These are phyloP conservation scores for Choloepus hoffmanni DNA, from an alignment of 2,113 vertebrate species.

Conservation along the genomic window DNA sequence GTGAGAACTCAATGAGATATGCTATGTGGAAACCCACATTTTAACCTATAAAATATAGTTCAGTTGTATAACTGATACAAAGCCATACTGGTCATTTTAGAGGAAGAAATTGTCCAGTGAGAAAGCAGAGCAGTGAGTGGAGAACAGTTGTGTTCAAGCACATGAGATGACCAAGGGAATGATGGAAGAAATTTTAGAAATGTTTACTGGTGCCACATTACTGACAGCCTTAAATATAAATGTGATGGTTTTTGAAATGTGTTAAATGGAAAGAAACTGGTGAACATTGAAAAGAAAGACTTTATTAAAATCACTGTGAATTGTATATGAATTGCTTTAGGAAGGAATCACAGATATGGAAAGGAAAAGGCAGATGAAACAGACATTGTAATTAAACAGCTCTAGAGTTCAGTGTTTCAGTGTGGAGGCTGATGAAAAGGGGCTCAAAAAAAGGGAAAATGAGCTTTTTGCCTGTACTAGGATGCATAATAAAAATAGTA, in stretches of 20 bases:
- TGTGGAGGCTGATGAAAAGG: background rate
- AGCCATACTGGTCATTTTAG: background rate
- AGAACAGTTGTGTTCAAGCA: background rate
- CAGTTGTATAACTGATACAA: background rate
- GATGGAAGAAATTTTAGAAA: background rate
- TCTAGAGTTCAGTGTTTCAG: background rate
- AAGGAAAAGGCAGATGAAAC: background rate
- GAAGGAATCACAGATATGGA: background rate
- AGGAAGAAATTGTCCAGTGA: background rate
- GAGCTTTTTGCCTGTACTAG: background rate
- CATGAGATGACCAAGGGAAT: background rate
- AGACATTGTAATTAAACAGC: background rate
- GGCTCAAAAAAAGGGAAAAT: background rate
- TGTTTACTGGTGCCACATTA: rapidly evolving
- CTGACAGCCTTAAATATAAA: background rate
- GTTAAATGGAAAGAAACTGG: background rate
- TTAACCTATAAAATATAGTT: background rate
- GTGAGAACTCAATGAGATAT: background rate
- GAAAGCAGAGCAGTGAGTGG: background rate
- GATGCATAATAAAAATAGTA: background rate
- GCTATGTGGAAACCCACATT: background rate
- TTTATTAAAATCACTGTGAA: background rate
- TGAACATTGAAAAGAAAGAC: background rate
- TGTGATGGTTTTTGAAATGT: background rate
- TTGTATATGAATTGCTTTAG: background rate